Evolutionary conservation across 2,888 invertebrate genomes (phyloP).

Genomic region (Pardosa pseudoannulata): DNA sequence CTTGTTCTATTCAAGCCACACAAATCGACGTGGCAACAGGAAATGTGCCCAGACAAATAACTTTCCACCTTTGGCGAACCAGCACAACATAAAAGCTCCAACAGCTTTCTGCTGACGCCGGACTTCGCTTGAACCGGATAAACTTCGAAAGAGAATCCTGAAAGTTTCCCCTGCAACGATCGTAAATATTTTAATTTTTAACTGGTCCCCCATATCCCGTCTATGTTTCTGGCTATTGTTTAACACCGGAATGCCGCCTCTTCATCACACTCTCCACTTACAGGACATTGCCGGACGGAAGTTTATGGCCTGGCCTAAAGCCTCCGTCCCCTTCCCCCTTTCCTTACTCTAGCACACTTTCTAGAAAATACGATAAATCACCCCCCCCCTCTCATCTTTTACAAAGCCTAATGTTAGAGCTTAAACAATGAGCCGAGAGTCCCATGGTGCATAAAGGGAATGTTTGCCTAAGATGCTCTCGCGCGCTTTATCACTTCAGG

Average conservation of each 20-base stretch:
- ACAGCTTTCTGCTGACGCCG: no score
- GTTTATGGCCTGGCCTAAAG: conserved; percentile 64
- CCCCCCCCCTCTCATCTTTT: conserved; percentile 1
- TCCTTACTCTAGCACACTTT: conserved; percentile 22
- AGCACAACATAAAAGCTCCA: no score
- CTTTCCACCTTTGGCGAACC: no score
- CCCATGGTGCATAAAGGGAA: conserved; percentile 48
- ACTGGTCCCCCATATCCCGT: conserved; percentile 4
- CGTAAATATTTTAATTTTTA: background rate
- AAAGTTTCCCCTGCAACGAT: no score
- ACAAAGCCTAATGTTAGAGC: conserved; percentile 35
- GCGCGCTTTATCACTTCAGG: conserved; percentile 48
- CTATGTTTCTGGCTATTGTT: conserved; percentile 53
- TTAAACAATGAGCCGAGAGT: conserved; percentile 50
- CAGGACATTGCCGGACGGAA: conserved; percentile 67
- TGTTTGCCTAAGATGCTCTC: conserved; percentile 44
- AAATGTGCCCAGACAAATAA: no score
- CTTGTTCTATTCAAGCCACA: no score
- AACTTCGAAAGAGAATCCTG: no score
- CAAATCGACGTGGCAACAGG: no score
- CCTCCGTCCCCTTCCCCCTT: background rate
- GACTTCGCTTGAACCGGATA: no score
- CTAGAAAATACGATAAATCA: conserved; percentile 62
- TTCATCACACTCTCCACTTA: conserved; percentile 65
- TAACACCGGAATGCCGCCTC: conserved; percentile 64